Percentiles rank a stretch among this genome's conserved stretches.
Evolutionary conservation across 2,888 invertebrate genomes (phyloP).

Genomic region (Marronus borbonicus): DNA sequence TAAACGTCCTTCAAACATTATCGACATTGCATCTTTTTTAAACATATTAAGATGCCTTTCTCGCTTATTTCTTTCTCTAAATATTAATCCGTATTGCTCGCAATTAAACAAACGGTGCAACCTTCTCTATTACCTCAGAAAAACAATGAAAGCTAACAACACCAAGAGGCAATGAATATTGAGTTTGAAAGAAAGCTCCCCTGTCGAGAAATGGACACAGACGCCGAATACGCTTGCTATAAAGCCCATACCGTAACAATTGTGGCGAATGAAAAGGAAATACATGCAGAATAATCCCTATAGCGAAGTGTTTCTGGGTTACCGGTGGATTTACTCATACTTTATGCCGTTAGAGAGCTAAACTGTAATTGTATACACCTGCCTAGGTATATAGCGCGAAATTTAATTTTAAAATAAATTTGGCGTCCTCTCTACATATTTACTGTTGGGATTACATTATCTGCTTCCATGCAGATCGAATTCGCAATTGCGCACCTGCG

Average conservation of each 20-base stretch:
- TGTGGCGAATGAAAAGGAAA: constrained; percentile 21
- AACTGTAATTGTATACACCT: constrained; percentile 39
- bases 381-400: constrained; percentile 18
- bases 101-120: too few species aligned
- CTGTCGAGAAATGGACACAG: neutral
- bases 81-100: neutral
- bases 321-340: constrained; percentile 28
- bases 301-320: constrained; percentile 30
- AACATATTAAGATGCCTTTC: neutral
- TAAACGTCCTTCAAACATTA: too few species aligned
- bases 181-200: neutral
- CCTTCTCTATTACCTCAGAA: neutral
- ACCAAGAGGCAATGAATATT: neutral
- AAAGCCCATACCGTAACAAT: neutral
- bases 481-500: neutral
- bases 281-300: constrained; percentile 19
- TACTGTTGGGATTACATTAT: constrained; percentile 34
- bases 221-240: neutral
- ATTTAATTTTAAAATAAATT: constrained; percentile 44
- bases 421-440: constrained; percentile 30
- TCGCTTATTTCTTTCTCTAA: neutral
- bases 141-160: neutral
- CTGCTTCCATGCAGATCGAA: constrained; percentile 13
- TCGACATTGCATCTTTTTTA: too few species aligned
- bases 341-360: constrained; percentile 26